phyloP scores from a whole-genome alignment of 2,797 vertebrate genomes.

The Acanthurus leucopareius region DNA sequence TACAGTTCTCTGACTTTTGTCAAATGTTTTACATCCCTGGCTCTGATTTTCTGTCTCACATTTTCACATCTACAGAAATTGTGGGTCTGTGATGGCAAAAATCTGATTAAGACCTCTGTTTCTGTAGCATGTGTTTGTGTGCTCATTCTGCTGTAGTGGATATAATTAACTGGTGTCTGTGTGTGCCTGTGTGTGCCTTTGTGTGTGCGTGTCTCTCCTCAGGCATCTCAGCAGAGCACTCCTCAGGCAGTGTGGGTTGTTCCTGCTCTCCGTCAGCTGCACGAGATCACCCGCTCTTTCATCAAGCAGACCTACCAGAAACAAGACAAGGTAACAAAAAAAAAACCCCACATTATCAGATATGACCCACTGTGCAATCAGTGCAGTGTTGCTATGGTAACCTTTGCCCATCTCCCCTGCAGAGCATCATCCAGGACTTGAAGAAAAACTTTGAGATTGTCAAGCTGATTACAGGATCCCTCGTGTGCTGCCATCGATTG shows the following conservation, averaged over 20 bases:
- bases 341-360: neutral
- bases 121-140: constrained; percentile 14
- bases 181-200: constrained; percentile 1
- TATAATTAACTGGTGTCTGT: constrained; percentile 14
- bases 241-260: constrained; percentile 99
- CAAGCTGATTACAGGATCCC: constrained; percentile 96
- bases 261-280: constrained; percentile 96
- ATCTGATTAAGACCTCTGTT: constrained; percentile 24
- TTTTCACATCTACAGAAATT: constrained; percentile 21
- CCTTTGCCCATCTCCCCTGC: constrained; percentile 18
- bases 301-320: constrained; percentile 99
- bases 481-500: constrained; percentile 96
- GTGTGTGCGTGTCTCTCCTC: constrained; percentile 37
- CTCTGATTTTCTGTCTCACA: constrained; percentile 51
- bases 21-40: constrained; percentile 50
- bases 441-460: constrained; percentile 99
- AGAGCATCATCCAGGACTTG: constrained; percentile 99
- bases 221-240: constrained; percentile 97
- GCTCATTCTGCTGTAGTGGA: constrained; percentile 1
- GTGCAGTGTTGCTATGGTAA: constrained; percentile 3
- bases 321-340: constrained; percentile 93
- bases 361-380: neutral
- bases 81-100: constrained; percentile 26
- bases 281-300: constrained; percentile 98
- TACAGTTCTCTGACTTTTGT: neutral